Base-by-base conservation (phyloP, 2,888 invertebrate genomes). In the Drosophila bunnanda region DNA sequence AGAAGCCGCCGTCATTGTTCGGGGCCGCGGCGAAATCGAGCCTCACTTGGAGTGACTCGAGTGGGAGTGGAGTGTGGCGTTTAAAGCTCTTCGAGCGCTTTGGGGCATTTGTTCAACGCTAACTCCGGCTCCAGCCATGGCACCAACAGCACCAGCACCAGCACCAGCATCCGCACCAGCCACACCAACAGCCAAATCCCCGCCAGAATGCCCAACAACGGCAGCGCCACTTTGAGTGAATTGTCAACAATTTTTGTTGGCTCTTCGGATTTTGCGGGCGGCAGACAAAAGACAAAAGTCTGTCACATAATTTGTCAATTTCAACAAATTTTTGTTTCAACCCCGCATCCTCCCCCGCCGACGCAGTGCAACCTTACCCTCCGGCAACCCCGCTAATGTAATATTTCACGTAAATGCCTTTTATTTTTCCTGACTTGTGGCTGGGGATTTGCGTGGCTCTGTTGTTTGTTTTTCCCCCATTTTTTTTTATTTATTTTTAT, bases 71-170 rank as follows among this genome's bases (percentile, higher is more conserved):
- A 62, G 62, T 62, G 84, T 76, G 70, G 81, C 79, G 77, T 89
- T 80, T 88, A 86, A 90, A 86, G 82, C 84, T 83, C 79, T 72
- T 84, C 80, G 88, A 89, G 90, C 82, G 90, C 89, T 90, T 85
- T 89, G 88, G 89, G 85, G 85, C 88, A 85, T 83, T 89, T 82
- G 88, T 88, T 82, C 76, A 89, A 74, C 78, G 76, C 58, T 83
- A 82, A 80, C 73, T 79, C 75, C 75, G 69, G 57, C 59, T 67
- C 62, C 59, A 62, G 12, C 52, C 38, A 55, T 48, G 13, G 28
- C 36, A 28, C 43, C 44, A 13, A 15, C 43, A 36, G 32, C 60
- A 22, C 12, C 34, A 48, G 9, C 22, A 43, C 28, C 48, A 58
- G 22, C 50, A n/a, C 20, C 28, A 58, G 38, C 64, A 60, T 15